Evolutionary conservation across 2,113 vertebrate species (phyloP).

Genomic region (Accipiter cooperii): DNA sequence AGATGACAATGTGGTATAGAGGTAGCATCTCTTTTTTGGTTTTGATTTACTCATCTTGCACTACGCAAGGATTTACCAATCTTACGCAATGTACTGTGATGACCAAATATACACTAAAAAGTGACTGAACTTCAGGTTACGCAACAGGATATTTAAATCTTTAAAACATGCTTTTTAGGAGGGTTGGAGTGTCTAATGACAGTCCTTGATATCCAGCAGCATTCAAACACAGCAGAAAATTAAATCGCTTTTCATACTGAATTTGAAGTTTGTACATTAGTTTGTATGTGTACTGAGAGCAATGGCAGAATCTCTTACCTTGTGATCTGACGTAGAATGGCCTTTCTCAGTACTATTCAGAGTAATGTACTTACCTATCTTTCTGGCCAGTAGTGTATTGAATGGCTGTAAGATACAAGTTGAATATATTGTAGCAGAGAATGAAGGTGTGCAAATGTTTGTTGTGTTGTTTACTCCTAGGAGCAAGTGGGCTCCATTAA

Average conservation of each 20-base stretch:
- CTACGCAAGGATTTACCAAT: not conserved
- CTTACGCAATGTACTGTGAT: not conserved
- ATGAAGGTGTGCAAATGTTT: not conserved
- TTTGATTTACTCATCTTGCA: not conserved
- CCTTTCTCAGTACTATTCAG: not conserved
- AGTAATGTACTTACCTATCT: not conserved
- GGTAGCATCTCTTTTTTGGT: not conserved
- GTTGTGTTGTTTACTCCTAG: slow-evolving; percentile 67
- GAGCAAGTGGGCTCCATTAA: slow-evolving; percentile 98
- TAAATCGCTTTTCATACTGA: not conserved
- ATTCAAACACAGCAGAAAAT: not conserved
- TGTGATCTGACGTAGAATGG: not conserved
- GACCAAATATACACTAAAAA: not conserved
- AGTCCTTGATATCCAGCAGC: not conserved
- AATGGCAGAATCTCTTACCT: not conserved
- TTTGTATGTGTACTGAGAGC: not conserved
- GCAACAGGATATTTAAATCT: not conserved
- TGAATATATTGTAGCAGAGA: not conserved
- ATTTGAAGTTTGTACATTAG: not conserved
- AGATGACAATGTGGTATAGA: not conserved
- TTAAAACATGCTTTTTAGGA: not conserved
- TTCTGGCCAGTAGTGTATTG: not conserved
- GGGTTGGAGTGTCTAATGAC: not conserved
- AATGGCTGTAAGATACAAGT: not conserved
- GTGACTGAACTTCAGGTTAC: not conserved